Base-by-base conservation (phyloP, 2,888 invertebrate genomes). In the Caprella mutica region DNA sequence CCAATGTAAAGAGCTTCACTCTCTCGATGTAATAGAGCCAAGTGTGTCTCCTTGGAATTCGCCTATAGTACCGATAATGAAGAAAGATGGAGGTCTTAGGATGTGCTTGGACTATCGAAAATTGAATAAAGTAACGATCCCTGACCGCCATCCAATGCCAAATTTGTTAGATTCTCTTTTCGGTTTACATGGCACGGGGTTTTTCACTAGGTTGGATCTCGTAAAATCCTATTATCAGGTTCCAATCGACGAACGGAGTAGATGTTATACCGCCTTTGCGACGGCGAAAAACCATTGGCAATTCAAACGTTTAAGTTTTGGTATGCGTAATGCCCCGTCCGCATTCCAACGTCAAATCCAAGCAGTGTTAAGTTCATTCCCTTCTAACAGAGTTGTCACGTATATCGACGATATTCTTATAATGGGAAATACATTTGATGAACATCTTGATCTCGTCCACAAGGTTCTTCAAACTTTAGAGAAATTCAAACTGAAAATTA, bases 61-160 rank as follows among this genome's bases (percentile, higher is more conserved):
- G n/a, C 40, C 26, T 5, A 21, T 40, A 8, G 40, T 40, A 8
- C 40, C 40, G 6, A 40, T 40, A 8, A n/a, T 8, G 6, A 48
- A 48, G n/a, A 48, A 48, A 5, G 24, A 48, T 9, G 14, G 29
- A 4, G n/a, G 21, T 14, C 24, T 48, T 26, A 12, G 9, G 24
- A 17, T 48, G n/a, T 48, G 48, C 27, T 24, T 48, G n/a, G 48
- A 48, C 24, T 48, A 48, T 29, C 3, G 26, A 17, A 14, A 3
- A 48, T 33, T 50, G n/a, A 50, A 50, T 30, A 12, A 27, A 33
- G 50, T 50, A 21, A 50, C 50, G 8, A 29, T 23, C n/a, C 6
- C n/a, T 19, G 33, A 43, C 26, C 21, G 26, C 9, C 26, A 24
- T 21, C 43, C 43, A 12, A 43, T 21, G 9, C 43, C 43, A 3